Evolutionary conservation across 2,797 vertebrate genomes (phyloP).

Genomic region (Xyrichtys novacula): DNA sequence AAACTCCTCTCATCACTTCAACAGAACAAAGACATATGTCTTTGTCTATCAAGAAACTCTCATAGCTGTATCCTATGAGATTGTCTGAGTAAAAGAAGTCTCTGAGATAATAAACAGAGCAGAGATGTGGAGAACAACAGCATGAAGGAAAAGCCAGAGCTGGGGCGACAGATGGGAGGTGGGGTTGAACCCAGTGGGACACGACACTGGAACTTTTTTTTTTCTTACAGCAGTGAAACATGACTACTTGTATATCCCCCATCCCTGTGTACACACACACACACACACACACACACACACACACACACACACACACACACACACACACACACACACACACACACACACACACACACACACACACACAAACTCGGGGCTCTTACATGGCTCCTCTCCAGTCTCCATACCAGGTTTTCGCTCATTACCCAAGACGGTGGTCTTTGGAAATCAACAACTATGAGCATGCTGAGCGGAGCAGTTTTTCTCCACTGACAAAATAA

Average conservation of each 20-base stretch:
- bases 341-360: slow-evolving; percentile 31
- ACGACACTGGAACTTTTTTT: slow-evolving; percentile 41
- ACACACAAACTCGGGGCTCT: slow-evolving; percentile 34
- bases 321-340: slow-evolving; percentile 28
- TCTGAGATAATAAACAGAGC: slow-evolving; percentile 30
- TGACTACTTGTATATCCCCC: slow-evolving; percentile 61
- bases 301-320: slow-evolving; percentile 36
- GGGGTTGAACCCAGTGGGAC: slow-evolving; percentile 40
- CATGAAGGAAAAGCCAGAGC: slow-evolving; percentile 6
- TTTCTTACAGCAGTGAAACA: slow-evolving; percentile 62
- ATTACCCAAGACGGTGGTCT: slow-evolving; percentile 71
- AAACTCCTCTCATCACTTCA: slow-evolving; percentile 19
- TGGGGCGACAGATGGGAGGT: slow-evolving; percentile 28
- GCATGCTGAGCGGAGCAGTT: slow-evolving; percentile 51
- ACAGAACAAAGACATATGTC: not conserved
- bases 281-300: slow-evolving; percentile 38
- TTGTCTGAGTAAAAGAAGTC: not conserved
- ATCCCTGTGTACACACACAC: slow-evolving; percentile 18
- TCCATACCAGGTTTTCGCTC: slow-evolving; percentile 81
- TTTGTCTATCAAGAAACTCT: slow-evolving; percentile 8
- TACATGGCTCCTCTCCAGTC: slow-evolving; percentile 76
- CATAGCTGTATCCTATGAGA: not conserved
- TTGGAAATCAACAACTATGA: slow-evolving; percentile 64
- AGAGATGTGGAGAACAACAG: slow-evolving; percentile 33
- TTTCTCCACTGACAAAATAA: slow-evolving; percentile 40